These are phyloP conservation scores for Napeogenes sylphis DNA, from an alignment of 2,888 invertebrate species.

Conservation along the genomic window DNA sequence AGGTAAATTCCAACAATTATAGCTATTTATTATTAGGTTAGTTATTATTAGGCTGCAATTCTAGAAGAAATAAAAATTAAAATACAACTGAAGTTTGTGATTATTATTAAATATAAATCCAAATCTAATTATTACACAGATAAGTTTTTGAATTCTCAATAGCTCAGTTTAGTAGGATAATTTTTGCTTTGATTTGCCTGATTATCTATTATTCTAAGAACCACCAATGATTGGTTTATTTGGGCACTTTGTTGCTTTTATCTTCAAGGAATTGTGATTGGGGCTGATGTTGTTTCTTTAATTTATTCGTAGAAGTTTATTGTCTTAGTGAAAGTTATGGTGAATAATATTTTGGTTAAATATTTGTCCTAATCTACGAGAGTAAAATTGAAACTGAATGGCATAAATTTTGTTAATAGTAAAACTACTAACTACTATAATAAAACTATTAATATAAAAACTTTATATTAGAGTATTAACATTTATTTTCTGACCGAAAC, in stretches of 20 bases:
- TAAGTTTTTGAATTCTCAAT: background rate
- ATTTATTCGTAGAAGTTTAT: conserved; percentile 1
- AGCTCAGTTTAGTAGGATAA: background rate
- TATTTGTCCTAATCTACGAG: background rate
- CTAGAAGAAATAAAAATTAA: background rate
- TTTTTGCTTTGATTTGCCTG: background rate
- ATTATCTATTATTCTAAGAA: conserved; percentile 5
- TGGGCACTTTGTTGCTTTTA: conserved; percentile 8
- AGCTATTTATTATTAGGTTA: too few species aligned
- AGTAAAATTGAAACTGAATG: background rate
- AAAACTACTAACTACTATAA: too few species aligned
- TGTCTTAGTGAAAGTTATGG: background rate
- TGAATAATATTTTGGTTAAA: background rate
- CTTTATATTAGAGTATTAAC: too few species aligned
- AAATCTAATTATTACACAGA: background rate
- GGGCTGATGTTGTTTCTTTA: conserved; percentile 3
- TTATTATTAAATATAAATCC: background rate
- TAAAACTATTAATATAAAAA: too few species aligned
- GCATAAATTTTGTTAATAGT: too few species aligned
- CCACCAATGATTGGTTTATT: conserved; percentile 22
- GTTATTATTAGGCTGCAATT: background rate
- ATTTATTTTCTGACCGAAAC: too few species aligned
- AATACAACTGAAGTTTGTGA: background rate
- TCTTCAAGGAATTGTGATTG: background rate
- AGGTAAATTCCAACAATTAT: too few species aligned